Conservation (phyloP, 2,888 invertebrate species). For the Bellardia pandia region DNA sequence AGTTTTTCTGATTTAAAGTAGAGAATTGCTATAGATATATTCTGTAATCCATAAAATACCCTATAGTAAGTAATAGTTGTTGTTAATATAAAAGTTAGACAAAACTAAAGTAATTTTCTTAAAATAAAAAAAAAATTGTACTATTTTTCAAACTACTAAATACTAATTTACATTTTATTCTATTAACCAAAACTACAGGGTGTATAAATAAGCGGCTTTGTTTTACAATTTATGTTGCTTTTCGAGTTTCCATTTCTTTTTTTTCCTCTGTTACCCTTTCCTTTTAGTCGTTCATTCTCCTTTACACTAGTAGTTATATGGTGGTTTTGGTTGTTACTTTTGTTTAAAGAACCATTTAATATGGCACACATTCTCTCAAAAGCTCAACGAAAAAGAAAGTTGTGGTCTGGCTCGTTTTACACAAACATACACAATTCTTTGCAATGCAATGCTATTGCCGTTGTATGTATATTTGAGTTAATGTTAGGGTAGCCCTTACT, state of each 20-base stretch:
- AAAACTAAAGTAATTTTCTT: too few species aligned
- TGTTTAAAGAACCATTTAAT: conserved; percentile 64
- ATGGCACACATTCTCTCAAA: not conserved
- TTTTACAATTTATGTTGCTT: conserved; percentile 25
- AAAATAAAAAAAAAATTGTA: not conserved
- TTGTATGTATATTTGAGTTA: not conserved
- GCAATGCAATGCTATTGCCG: not conserved
- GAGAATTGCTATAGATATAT: not conserved
- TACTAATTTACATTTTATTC: too few species aligned
- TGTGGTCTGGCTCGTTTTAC: conserved; percentile 44
- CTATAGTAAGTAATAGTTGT: not conserved
- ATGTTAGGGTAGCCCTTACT: not conserved
- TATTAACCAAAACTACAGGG: conserved; percentile 25
- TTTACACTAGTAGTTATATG: conserved; percentile 1
- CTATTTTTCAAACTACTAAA: not conserved
- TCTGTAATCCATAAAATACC: conserved; percentile 16
- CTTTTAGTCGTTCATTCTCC: not conserved
- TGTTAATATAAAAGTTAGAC: too few species aligned
- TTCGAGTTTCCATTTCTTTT: conserved; percentile 33
- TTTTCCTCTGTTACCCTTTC: conserved; percentile 1
- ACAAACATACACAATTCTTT: not conserved
- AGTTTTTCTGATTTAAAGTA: not conserved
- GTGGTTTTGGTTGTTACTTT: conserved; percentile 64
- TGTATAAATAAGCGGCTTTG: conserved; percentile 1
- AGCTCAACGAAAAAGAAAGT: conserved; percentile 20